A percentile compares a stretch with the other conserved stretches of the same genome.
phyloP scores from a whole-genome alignment of 2,888 invertebrate species.

The Aethes cnicana region DNA sequence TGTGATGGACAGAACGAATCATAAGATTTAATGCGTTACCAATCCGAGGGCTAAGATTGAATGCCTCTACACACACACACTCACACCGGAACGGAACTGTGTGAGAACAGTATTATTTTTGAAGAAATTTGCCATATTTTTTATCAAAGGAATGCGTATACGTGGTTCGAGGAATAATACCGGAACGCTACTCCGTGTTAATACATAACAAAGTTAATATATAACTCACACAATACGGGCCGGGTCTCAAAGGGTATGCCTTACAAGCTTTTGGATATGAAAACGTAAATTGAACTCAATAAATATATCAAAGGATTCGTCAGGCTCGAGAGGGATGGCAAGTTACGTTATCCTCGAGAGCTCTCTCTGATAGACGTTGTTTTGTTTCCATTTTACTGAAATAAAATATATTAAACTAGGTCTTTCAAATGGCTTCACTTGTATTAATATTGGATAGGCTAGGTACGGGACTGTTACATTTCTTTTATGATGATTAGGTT shows the following conservation, averaged over 20 bases:
- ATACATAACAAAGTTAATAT: conserved; percentile 28
- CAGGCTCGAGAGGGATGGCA: conserved; percentile 47
- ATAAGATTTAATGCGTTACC: no score
- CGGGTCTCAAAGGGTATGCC: conserved; percentile 28
- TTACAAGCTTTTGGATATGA: conserved; percentile 48
- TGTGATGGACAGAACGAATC: no score
- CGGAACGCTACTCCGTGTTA: conserved; percentile 22
- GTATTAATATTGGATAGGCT: no score
- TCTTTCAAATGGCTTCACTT: neutral
- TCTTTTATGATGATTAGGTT: no score
- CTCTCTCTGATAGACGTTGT: conserved; percentile 50
- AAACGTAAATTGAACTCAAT: conserved; percentile 68
- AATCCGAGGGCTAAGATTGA: no score
- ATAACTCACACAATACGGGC: conserved; percentile 14
- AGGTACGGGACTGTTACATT: no score
- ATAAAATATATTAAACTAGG: no score
- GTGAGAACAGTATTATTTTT: no score
- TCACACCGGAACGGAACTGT: no score
- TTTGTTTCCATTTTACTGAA: conserved; percentile 35
- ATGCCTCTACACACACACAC: no score
- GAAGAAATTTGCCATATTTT: no score
- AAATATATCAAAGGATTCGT: conserved; percentile 69
- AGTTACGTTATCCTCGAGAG: conserved; percentile 54
- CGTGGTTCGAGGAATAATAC: neutral
- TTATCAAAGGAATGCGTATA: no score